Conservation (phyloP, 1,140 invertebrate species). For the Rhyzopertha dominica region DNA sequence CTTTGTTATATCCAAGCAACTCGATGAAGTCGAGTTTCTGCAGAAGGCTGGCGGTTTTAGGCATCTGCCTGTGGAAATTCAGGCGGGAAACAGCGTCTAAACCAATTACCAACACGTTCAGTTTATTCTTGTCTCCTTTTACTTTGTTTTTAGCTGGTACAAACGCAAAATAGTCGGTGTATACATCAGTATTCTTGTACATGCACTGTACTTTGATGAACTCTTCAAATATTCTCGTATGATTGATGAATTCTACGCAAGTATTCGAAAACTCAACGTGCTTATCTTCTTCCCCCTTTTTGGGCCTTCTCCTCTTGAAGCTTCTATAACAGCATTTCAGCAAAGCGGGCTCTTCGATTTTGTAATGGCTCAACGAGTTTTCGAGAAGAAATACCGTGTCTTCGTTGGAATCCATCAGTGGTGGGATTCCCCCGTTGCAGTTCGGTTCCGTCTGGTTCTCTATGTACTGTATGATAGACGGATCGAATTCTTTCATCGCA, state of each 20-base stretch:
- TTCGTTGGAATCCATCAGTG: slow-evolving; percentile 59
- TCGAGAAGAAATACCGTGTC: slow-evolving; percentile 56
- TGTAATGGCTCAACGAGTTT: slow-evolving; percentile 46
- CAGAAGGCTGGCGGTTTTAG: slow-evolving; percentile 59
- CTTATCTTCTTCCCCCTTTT: slow-evolving; percentile 43
- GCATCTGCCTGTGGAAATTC: slow-evolving; percentile 80
- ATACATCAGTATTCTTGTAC: slow-evolving; percentile 49
- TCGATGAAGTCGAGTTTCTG: slow-evolving; percentile 59
- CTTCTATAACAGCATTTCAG: slow-evolving; percentile 59
- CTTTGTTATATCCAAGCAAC: slow-evolving; percentile 75
- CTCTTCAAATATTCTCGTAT: slow-evolving; percentile 49
- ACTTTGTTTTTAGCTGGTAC: slow-evolving; percentile 49
- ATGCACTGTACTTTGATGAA: slow-evolving; percentile 60
- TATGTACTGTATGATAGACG: slow-evolving; percentile 48
- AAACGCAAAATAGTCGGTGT: slow-evolving; percentile 67
- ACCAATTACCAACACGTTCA: slow-evolving; percentile 75
- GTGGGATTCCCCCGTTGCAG: slow-evolving; percentile 48
- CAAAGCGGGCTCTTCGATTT: slow-evolving; percentile 45
- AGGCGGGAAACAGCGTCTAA: slow-evolving; percentile 81
- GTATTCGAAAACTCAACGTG: slow-evolving; percentile 44
- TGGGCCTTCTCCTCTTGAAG: slow-evolving; percentile 53
- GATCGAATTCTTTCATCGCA: slow-evolving; percentile 65
- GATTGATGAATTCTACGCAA: slow-evolving; percentile 47
- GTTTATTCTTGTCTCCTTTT: background rate
- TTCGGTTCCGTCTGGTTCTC: slow-evolving; percentile 41